Conservation (phyloP, 2,888 invertebrate genomes). For the Hemithea aestivaria region DNA sequence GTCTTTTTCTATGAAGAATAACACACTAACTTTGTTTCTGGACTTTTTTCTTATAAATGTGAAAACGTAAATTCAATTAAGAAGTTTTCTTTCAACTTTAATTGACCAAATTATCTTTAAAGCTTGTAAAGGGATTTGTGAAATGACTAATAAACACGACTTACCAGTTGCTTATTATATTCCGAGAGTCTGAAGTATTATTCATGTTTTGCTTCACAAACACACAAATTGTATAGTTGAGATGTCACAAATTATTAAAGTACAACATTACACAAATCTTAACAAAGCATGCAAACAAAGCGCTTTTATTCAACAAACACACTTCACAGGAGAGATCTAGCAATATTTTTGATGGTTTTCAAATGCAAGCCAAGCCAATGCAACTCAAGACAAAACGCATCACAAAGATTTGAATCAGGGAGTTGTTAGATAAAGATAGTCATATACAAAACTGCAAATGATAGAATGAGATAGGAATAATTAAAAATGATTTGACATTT, state of each 20-base stretch:
- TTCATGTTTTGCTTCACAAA: constrained; percentile 1
- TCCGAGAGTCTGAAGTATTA: no score
- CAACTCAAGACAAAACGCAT: no score
- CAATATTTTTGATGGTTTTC: neutral
- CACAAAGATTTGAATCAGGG: no score
- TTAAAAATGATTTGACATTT: no score
- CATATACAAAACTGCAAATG: no score
- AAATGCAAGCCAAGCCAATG: constrained; percentile 2
- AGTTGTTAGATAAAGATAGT: no score
- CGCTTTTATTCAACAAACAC: constrained; percentile 15
- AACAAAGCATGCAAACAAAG: constrained; percentile 29
- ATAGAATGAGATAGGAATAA: no score
- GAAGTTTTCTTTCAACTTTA: neutral
- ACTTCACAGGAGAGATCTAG: neutral
- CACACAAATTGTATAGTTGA: neutral
- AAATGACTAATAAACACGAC: constrained; percentile 9
- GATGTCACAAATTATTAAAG: neutral
- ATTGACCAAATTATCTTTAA: no score
- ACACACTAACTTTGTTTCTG: no score
- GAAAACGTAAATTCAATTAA: neutral
- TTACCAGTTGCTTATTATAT: no score
- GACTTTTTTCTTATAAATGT: no score
- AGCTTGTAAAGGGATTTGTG: neutral
- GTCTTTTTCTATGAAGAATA: no score
- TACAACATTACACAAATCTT: constrained; percentile 7